Evolutionary conservation across 2,888 invertebrate genomes (phyloP), one percentile per base, ranked within the genome.

Genomic region (Saturnia pavonia): DNA sequence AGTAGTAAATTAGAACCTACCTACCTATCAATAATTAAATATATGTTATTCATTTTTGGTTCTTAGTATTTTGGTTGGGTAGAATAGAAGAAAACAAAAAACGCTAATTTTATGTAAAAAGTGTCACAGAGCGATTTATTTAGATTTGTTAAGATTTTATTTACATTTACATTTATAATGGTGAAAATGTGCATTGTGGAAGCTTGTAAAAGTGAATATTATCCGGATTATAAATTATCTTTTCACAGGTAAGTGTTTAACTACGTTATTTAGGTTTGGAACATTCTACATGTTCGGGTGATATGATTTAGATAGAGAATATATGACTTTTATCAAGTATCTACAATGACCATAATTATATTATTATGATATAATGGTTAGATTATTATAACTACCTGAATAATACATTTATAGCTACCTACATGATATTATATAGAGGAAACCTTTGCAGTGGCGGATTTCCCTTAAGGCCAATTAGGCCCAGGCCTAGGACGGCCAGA

Each of bases 211-310:
- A 48, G 19, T 48, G 16, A 48, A 14, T 12, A 48, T 12, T 4
- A 16, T 48, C 48, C 16, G 48, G 6, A 51, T n/a, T 51, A 19
- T 51, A 1, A 16, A 19, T 51, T 51, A 51, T 51, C 51, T 51
- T 51, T 51, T 51, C 51, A 51, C n/a, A 51, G 51, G 51, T 51
- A 51, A n/a, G 51, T 51, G 51, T 51, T 51, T 19, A 51, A n/a
- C 6, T n/a, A 19, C 1, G 51, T 51, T 51, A 19, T 19, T 51
- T 51, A 51, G n/a, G n/a, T 51, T 51, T 51, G n/a, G 51, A 51
- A 51, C n/a, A 51, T 51, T 51, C 51, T 51, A 51, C 19, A 16
- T 51, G 3, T n/a, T 51, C n/a, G 51, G 51, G n/a, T 51, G n/a
- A 51, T 19, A 51, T n/a, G 16, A 51, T 51, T 51, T 51, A 51